phyloP scores from a whole-genome alignment of 2,113 vertebrate species.

The Amphiprion ocellaris region DNA sequence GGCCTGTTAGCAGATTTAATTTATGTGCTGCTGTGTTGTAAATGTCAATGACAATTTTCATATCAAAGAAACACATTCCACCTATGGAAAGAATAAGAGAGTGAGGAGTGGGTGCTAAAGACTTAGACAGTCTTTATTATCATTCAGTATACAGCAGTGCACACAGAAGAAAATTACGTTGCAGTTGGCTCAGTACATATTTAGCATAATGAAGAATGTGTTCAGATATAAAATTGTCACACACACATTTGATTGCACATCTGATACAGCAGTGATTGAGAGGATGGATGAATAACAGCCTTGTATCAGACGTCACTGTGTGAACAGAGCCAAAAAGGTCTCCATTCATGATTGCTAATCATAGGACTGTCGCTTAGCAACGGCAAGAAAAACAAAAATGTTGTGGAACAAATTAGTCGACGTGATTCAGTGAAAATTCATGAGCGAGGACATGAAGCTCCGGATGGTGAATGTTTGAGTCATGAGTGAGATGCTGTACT shows the following conservation, averaged over 20 bases:
- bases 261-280: slow-evolving; percentile 20
- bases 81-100: slow-evolving; percentile 8
- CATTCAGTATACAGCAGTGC: too few species aligned
- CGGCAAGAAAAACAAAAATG: slow-evolving; percentile 63
- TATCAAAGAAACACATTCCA: background rate
- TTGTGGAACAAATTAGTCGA: slow-evolving; percentile 54
- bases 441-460: slow-evolving; percentile 37
- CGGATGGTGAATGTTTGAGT: slow-evolving; percentile 51
- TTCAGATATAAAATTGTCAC: background rate
- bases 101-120: background rate
- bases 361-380: slow-evolving; percentile 46
- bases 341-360: slow-evolving; percentile 63
- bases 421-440: slow-evolving; percentile 59
- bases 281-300: slow-evolving; percentile 53
- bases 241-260: background rate
- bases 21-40: background rate
- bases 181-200: too few species aligned
- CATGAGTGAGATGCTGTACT: slow-evolving; percentile 13
- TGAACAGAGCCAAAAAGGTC: slow-evolving; percentile 45
- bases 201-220: too few species aligned
- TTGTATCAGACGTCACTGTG: slow-evolving; percentile 49
- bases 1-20: slow-evolving; percentile 1
- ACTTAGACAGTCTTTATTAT: too few species aligned
- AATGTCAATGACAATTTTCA: slow-evolving; percentile 21
- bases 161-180: too few species aligned